Evolutionary conservation across 2,113 vertebrate species (phyloP), one percentile per base, ranked within the genome.

Genomic region (Silurus asotus): DNA sequence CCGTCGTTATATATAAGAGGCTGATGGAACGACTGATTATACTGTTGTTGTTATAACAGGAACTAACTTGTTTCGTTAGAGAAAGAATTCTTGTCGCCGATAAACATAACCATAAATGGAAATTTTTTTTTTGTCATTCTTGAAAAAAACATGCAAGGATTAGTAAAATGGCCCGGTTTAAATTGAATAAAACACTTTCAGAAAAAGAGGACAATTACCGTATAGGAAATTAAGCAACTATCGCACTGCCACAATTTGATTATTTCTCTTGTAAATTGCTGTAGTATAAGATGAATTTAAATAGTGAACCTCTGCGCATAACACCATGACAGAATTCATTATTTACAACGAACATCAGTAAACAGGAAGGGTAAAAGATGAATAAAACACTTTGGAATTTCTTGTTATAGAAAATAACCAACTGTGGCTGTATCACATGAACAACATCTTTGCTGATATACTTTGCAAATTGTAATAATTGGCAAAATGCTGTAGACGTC

Each of bases 1-100:
- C 79, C 69, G 83, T 82, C 84, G 84, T 89, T 82, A 80, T 88
- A 86, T 84, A 74, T 19, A 74, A 49, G 8, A 75, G 45, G 72
- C 37, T 74, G 20, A 75, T n/a, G 45, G 72, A 75, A 51, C 20
- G 72, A 23, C 20, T 23, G 17, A 20, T 49, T 49, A 28, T 14
- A 15, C 37, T 1, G 37, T 37, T 37, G 67, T 37, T 15, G 65
- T 11, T 67, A 13, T 37, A 69, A 25, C 23, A 25, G 64, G 64
- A 65, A 37, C n/a, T 67, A 9, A 45, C 69, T 72, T 72, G 69
- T 72, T 48, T 72, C 48, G 69, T 72, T 17, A 8, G 48, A 56
- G 55, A 56, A 13, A 13, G 8, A 13, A 6, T 8, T 6, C 20
- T 49, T 48, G 9, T 2, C 4, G 11, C 23, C 72, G 14, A 51